Conservation (phyloP, 2,888 invertebrate species). For the Patella caerulea region DNA sequence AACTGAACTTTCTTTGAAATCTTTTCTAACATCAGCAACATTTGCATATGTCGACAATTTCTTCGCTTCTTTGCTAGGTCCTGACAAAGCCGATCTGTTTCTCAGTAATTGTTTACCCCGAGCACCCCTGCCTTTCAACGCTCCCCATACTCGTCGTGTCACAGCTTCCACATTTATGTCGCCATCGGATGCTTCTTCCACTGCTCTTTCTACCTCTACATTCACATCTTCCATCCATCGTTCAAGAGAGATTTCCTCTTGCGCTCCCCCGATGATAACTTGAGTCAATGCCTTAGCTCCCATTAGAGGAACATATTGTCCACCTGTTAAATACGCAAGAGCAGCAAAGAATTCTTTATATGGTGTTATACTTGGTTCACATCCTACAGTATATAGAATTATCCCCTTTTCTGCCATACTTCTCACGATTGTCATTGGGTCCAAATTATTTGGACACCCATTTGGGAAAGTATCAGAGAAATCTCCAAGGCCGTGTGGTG, state of each 20-base stretch:
- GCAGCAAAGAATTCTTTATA: conserved; percentile 65
- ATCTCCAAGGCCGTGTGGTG: conserved; percentile 60
- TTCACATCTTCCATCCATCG: conserved; percentile 49
- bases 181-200: conserved; percentile 13
- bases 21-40: background rate
- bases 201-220: conserved; percentile 37
- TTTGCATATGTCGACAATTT: conserved; percentile 25
- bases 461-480: conserved; percentile 57
- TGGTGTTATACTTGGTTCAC: conserved; percentile 60
- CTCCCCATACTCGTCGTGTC: conserved; percentile 36
- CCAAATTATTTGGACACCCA: conserved; percentile 62
- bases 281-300: conserved; percentile 54
- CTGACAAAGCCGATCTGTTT: conserved; percentile 36
- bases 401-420: conserved; percentile 61
- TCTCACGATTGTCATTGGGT: conserved; percentile 58
- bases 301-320: conserved; percentile 64
- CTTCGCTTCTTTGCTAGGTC: conserved; percentile 34
- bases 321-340: conserved; percentile 63
- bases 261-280: conserved; percentile 64
- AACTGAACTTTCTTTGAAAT: background rate
- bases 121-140: conserved; percentile 38
- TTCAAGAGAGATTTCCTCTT: conserved; percentile 60
- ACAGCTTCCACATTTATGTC: conserved; percentile 41
- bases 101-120: conserved; percentile 40
- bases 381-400: conserved; percentile 63